phyloP scores from a whole-genome alignment of 2,113 vertebrate genomes.

The Otus sunia region DNA sequence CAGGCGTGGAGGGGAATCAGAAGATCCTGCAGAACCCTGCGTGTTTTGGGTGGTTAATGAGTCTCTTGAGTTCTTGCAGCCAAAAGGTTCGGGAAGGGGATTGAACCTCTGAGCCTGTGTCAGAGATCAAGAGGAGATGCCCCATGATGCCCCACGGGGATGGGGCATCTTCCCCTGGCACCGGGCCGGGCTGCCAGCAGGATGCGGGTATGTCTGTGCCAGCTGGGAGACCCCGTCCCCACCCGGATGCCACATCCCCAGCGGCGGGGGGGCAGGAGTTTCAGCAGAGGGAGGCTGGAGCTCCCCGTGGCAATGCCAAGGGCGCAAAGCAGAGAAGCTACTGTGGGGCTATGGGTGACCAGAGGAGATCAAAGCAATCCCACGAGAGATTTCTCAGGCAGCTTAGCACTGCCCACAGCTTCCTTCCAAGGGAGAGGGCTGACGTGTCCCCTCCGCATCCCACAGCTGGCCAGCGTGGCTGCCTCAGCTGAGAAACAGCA shows the following conservation, averaged over 20 bases:
- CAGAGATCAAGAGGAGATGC: not conserved
- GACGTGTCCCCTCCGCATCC: not conserved
- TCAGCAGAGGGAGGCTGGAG: not conserved
- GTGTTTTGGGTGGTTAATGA: not conserved
- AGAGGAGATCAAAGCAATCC: not conserved
- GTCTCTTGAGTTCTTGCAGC: not conserved
- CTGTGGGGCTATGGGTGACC: not conserved
- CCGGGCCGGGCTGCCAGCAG: not conserved
- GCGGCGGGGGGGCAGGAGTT: not conserved
- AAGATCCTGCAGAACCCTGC: not conserved
- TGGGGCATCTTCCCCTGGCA: rapidly evolving
- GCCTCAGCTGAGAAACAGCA: not conserved
- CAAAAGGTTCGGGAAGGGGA: not conserved
- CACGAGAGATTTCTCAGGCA: not conserved
- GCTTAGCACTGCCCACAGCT: not conserved
- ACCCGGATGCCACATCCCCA: rapidly evolving
- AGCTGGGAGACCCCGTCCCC: not conserved
- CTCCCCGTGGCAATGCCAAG: not conserved
- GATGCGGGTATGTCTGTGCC: not conserved
- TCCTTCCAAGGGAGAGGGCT: not conserved
- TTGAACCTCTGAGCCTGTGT: not conserved
- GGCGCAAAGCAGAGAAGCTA: not conserved
- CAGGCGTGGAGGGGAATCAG: not conserved
- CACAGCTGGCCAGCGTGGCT: not conserved
- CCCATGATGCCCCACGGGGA: rapidly evolving